Percentiles rank a stretch among this genome's conserved stretches.
phyloP scores from a whole-genome alignment of 2,113 vertebrate genomes.

The Probosciger aterrimus region DNA sequence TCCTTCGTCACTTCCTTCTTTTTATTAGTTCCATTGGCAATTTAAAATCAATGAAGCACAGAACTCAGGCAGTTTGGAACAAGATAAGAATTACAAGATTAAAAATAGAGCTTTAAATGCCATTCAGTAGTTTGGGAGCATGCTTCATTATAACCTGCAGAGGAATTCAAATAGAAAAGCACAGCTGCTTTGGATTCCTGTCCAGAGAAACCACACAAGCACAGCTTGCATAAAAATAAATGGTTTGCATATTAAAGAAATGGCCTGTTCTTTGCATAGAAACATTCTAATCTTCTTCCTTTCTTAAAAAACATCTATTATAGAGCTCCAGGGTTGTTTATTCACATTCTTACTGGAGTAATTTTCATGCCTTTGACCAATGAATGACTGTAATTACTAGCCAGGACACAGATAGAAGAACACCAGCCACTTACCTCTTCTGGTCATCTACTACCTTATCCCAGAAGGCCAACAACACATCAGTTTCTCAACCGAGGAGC shows the following conservation, averaged over 20 bases:
- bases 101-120: background rate
- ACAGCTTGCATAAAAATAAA: conserved; percentile 43
- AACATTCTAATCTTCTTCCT: background rate
- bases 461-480: background rate
- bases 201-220: conserved; percentile 6
- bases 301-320: background rate
- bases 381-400: background rate
- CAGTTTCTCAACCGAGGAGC: background rate
- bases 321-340: background rate
- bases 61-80: background rate
- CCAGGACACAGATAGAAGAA: background rate
- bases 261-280: background rate
- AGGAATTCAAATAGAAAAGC: conserved; percentile 24
- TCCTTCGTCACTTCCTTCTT: background rate
- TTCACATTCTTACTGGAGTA: background rate
- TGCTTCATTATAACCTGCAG: background rate
- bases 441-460: background rate
- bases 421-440: background rate
- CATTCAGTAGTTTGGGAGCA: background rate
- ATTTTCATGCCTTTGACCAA: background rate
- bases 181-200: conserved; percentile 46
- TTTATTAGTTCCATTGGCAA: background rate
- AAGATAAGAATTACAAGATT: background rate
- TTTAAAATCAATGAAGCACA: background rate
- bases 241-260: conserved; percentile 28